Conservation (phyloP, 2,113 vertebrate genomes). For the Bubo bubo region DNA sequence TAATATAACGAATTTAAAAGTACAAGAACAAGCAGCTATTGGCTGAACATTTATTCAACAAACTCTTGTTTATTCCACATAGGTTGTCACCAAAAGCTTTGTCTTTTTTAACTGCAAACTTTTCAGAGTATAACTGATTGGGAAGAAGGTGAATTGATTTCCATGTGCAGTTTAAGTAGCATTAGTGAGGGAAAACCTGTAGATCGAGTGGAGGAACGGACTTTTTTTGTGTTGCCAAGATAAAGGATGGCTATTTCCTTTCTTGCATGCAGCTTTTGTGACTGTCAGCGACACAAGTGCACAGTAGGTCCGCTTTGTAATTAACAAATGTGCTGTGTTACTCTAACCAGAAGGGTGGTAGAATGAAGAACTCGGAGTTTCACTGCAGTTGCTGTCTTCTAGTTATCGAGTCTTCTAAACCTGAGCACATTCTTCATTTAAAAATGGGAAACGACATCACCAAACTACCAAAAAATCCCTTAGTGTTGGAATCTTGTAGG, state of each 20-base stretch:
- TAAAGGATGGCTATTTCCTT: not conserved
- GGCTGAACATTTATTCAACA: not conserved
- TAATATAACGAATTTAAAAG: not conserved
- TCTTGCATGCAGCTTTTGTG: not conserved
- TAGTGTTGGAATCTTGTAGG: not conserved
- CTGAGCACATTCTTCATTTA: not conserved
- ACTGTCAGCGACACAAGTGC: fast-evolving
- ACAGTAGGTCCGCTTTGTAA: not conserved
- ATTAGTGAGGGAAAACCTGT: not conserved
- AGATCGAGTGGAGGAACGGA: not conserved
- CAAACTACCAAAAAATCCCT: not conserved
- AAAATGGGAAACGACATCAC: not conserved
- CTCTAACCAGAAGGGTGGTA: not conserved
- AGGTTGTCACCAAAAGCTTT: not conserved
- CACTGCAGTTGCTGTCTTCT: not conserved
- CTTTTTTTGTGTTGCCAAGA: not conserved
- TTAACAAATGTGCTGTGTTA: not conserved
- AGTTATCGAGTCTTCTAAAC: not conserved
- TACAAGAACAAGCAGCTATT: not conserved
- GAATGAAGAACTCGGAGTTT: not conserved
- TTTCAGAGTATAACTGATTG: not conserved
- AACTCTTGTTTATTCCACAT: not conserved
- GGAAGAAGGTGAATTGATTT: not conserved
- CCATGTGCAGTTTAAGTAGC: not conserved
- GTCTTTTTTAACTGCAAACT: not conserved